These are phyloP conservation scores for Mastomys coucha DNA, from an alignment of 2,113 vertebrate species.

Conservation along the genomic window DNA sequence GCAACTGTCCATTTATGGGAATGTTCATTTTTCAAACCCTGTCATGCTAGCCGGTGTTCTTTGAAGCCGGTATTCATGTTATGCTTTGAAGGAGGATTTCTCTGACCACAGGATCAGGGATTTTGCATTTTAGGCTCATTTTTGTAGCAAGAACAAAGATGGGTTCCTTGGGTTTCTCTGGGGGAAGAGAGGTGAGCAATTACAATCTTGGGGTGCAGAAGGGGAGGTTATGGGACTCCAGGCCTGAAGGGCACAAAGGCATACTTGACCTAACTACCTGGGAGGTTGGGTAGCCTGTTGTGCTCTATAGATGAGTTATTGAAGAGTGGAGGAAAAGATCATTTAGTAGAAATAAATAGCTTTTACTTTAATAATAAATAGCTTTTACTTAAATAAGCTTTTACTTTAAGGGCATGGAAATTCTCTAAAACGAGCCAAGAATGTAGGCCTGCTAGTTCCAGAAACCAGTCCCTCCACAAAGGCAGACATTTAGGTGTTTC, in stretches of 20 bases:
- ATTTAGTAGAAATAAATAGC: too few species aligned
- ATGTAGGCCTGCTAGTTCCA: too few species aligned
- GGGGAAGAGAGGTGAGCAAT: not conserved
- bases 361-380: too few species aligned
- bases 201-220: not conserved
- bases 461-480: too few species aligned
- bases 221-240: not conserved
- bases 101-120: not conserved
- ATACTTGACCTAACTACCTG: not conserved
- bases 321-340: too few species aligned
- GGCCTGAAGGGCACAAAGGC: not conserved
- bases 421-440: too few species aligned
- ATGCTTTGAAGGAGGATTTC: not conserved
- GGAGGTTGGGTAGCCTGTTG: not conserved
- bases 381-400: too few species aligned
- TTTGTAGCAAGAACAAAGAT: not conserved
- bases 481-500: too few species aligned
- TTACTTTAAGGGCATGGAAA: too few species aligned
- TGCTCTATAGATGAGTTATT: not conserved
- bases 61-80: not conserved
- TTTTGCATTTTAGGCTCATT: not conserved
- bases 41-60: not conserved
- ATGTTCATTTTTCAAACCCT: not conserved
- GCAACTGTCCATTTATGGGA: too few species aligned
- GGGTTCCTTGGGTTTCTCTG: not conserved